phyloP scores from a whole-genome alignment of 1,140 invertebrate species.

The Nasonia giraulti region DNA sequence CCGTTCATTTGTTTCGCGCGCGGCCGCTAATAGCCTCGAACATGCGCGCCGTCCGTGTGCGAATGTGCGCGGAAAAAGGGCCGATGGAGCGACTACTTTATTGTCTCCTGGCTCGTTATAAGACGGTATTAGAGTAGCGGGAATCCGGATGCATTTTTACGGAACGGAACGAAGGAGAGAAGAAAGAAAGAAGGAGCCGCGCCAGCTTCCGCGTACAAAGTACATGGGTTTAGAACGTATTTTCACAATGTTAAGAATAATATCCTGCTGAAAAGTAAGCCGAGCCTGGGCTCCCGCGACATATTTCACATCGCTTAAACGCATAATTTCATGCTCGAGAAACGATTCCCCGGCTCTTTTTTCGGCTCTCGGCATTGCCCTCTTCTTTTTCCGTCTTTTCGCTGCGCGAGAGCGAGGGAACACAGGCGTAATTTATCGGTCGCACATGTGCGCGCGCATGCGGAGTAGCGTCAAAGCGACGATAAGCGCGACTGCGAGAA shows the following conservation, averaged over 20 bases:
- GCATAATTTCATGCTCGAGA: constrained; percentile 29
- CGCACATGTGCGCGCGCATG: constrained; percentile 57
- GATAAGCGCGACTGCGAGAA: constrained; percentile 60
- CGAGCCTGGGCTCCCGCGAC: background rate
- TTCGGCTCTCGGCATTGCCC: background rate
- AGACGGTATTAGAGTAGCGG: no score
- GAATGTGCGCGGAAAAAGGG: constrained; percentile 51
- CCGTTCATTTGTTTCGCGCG: constrained; percentile 54
- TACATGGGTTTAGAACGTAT: background rate
- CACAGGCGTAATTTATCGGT: constrained; percentile 59
- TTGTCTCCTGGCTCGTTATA: background rate
- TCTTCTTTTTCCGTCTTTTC: background rate
- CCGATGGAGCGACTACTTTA: background rate
- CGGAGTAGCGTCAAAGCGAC: constrained; percentile 51
- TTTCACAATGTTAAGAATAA: constrained; percentile 30
- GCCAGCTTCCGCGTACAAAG: background rate
- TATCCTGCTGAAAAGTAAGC: constrained; percentile 16
- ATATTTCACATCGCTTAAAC: constrained; percentile 41
- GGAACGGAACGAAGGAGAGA: background rate
- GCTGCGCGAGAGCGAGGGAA: constrained; percentile 5
- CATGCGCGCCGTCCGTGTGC: constrained; percentile 53
- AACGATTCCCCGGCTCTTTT: constrained; percentile 16
- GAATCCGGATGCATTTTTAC: background rate
- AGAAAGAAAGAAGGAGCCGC: background rate
- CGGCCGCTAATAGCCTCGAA: constrained; percentile 55